Evolutionary conservation across 2,113 vertebrate species (phyloP).

Genomic region (Phoxinus phoxinus): DNA sequence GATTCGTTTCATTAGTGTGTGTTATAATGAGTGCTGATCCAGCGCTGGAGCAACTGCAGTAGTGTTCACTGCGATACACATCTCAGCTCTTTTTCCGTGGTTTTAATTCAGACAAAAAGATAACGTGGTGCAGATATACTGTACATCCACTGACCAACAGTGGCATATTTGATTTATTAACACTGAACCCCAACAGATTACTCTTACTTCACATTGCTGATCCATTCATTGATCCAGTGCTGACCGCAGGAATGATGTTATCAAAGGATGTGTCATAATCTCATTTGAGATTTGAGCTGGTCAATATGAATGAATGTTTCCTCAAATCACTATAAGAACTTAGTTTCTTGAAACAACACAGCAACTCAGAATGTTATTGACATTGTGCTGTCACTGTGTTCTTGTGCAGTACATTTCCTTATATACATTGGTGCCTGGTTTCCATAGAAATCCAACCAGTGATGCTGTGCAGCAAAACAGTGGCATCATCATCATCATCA

Average conservation of each 20-base stretch:
- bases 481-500: not conserved
- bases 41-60: not conserved
- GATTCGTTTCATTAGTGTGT: not conserved
- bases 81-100: no score
- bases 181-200: not conserved
- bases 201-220: not conserved
- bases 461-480: not conserved
- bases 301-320: not conserved
- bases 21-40: not conserved
- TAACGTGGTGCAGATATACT: no score
- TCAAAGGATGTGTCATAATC: not conserved
- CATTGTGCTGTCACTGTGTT: not conserved
- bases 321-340: no score
- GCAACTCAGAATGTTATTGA: not conserved
- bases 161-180: not conserved
- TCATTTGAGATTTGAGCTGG: not conserved
- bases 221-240: not conserved
- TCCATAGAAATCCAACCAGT: constrained; percentile 8
- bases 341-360: no score
- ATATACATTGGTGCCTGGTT: not conserved
- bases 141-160: no score
- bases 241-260: not conserved
- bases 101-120: no score
- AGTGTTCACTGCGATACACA: not conserved
- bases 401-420: not conserved